Base-by-base conservation (phyloP, 1,140 invertebrate species). In the Apis dorsata region DNA sequence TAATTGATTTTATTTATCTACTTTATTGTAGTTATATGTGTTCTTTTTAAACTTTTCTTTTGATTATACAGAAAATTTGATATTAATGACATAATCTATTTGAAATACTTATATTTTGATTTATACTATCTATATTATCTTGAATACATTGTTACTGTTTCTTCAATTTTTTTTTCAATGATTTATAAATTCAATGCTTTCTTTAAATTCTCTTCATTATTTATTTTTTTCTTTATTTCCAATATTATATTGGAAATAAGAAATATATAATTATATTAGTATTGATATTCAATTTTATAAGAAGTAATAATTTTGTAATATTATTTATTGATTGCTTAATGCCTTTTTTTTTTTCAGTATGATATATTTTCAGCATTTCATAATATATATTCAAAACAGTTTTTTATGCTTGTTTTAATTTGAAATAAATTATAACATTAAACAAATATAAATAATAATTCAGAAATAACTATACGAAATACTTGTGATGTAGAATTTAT, bases 381-480 rank as follows among this genome's bases (percentile, higher is more conserved):
- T 80, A 79, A 72, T 87, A 85, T 71, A 91, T 90, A 62, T 89
- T 92, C 62, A 86, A 74, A 24, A 88, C 91, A 44, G 88, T 93
- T 81, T 88, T 90, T 62, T 92, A 90, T 1, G 92, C 90, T 83
- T 93, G 89, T 62, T 93, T 91, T n/a, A 92, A 87, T 88, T 87
- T 91, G 85, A 72, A 93, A 93, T 8, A 93, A 78, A 80, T 87
- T 88, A 60, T 91, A 91, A 79, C 92, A 93, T 86, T 85, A 74
- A 71, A 81, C 92, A 93, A 13, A 93, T 70, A 7, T 89, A 90
- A 12, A 90, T 12, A 74, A 72, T 34, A 89, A 74, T 24, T 91
- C 84, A 11, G 79, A 66, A 44, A 63, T 59, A 0, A 84, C 24
- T 11, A 82, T 19, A 44, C 76, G 83, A 62, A 93, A 53, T 77